phyloP scores from a whole-genome alignment of 2,888 invertebrate species.

The Synergus japonicus region DNA sequence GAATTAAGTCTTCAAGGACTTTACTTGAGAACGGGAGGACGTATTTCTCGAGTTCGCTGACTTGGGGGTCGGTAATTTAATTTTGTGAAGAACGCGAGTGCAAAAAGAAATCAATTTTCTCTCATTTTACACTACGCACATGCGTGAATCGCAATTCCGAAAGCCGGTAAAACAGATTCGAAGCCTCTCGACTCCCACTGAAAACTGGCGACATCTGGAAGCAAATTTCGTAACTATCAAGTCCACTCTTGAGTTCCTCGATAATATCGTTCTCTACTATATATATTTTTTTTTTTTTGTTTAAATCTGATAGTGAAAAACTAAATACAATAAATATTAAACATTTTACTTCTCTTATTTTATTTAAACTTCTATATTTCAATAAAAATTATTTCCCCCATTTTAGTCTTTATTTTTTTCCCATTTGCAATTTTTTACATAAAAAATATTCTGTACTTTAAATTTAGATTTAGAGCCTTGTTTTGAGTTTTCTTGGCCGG shows the following conservation, averaged over 20 bases:
- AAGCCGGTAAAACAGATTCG: conserved; percentile 53
- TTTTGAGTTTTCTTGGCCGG: conserved; percentile 29
- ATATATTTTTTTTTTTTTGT: background rate
- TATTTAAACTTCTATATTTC: background rate
- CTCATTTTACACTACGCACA: conserved; percentile 55
- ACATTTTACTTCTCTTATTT: background rate
- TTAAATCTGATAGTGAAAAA: background rate
- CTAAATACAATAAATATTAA: background rate
- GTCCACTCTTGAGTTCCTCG: background rate
- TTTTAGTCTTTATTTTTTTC: background rate
- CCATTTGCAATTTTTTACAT: background rate
- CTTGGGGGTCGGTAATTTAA: conserved; percentile 63
- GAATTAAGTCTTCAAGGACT: background rate
- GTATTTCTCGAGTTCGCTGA: conserved; percentile 48
- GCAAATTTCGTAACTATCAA: conserved; percentile 8
- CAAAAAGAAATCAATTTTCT: conserved; percentile 67
- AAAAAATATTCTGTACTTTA: background rate
- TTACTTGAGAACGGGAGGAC: background rate
- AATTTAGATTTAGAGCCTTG: background rate
- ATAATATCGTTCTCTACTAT: conserved; percentile 15
- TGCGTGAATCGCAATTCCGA: conserved; percentile 51
- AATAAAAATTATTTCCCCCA: background rate
- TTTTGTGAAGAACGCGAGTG: conserved; percentile 60
- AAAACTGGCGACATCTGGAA: conserved; percentile 47
- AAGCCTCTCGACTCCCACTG: conserved; percentile 3